Base-by-base conservation (phyloP, 2,113 vertebrate species). In the Hirundichthys speculiger region DNA sequence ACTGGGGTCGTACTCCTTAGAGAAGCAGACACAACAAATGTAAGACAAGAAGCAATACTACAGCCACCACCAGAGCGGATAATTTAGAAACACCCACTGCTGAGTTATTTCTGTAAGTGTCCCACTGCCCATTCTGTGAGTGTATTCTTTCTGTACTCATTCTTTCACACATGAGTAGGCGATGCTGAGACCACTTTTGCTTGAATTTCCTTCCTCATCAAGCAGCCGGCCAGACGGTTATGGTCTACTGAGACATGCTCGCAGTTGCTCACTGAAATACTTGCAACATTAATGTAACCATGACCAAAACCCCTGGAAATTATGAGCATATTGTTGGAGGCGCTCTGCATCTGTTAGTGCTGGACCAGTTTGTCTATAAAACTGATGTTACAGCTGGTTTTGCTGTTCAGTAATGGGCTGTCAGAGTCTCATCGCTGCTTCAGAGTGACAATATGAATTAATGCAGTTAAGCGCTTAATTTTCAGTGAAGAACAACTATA, bases 311-410 rank as follows among this genome's bases (percentile, higher is more conserved):
- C 63, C 77, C 49, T 7, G 66, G 77, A 73, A 66, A 67, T 78
- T 60, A 55, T 2, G 52, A 82, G 46, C 78, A 85, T 87, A 84
- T 81, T 88, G 86, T 85, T 58, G 6, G 59, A 61, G 64, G 21
- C 75, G 21, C 60, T 27, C 49, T 75, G 79, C 79, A 87, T 82
- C 77, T 83, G 86, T 52, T 73, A 34, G 49, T 77, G 75, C 69
- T 73, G 70, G 72, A 72, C 59, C 64, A 6, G 69, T 52, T 67
- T 49, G 50, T 73, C 62, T 72, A 56, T 76, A 73, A 69, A 82
- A 69, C 64, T 86, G 64, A 80, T 80, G 85, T 68, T 89, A 77
- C 85, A 91, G 82, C 88, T 88, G 86, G 86, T 69, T 74, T 19
- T 75, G 71, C 57, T 55, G 68, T 77, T 80, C 82, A 68, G 73